These are phyloP conservation scores for Lacanobia wlatinum DNA, from an alignment of 2,888 invertebrate species.

Conservation along the genomic window DNA sequence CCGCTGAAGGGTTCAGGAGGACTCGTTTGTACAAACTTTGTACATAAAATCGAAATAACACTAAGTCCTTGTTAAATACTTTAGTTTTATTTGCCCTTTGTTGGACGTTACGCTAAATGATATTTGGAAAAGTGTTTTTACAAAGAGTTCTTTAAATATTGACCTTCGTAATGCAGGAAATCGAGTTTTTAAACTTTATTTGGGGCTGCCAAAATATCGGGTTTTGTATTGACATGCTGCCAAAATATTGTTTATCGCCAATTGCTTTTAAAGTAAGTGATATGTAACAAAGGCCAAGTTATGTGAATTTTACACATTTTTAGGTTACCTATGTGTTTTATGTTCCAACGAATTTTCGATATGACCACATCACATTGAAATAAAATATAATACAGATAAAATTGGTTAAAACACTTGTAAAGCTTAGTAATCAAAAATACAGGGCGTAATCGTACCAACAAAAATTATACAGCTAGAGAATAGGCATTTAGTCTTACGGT, in stretches of 20 bases:
- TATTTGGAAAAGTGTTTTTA: conserved; percentile 28
- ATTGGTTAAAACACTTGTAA: no score
- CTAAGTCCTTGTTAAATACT: conserved; percentile 50
- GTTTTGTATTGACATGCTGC: conserved; percentile 38
- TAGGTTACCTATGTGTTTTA: conserved; percentile 3
- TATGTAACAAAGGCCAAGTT: conserved; percentile 12
- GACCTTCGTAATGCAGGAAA: conserved; percentile 39
- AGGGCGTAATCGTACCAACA: no score
- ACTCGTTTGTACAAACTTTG: conserved; percentile 40
- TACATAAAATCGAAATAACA: conserved; percentile 53
- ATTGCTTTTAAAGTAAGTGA: conserved; percentile 34
- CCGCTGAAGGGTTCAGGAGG: conserved; percentile 29
- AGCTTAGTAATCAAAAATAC: no score
- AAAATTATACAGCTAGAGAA: no score
- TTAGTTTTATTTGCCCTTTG: conserved; percentile 47
- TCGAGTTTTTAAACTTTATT: conserved; percentile 37
- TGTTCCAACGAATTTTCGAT: not conserved
- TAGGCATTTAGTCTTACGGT: no score
- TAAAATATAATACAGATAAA: no score
- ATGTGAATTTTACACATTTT: not conserved
- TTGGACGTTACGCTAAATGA: conserved; percentile 36
- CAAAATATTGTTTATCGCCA: conserved; percentile 43
- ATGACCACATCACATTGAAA: not conserved
- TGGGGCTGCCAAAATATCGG: conserved; percentile 20
- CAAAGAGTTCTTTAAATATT: conserved; percentile 11